Evolutionary conservation across 2,797 vertebrate species (phyloP), one percentile per base, ranked within the genome.

Genomic region (Schizopygopsis pylzovi): DNA sequence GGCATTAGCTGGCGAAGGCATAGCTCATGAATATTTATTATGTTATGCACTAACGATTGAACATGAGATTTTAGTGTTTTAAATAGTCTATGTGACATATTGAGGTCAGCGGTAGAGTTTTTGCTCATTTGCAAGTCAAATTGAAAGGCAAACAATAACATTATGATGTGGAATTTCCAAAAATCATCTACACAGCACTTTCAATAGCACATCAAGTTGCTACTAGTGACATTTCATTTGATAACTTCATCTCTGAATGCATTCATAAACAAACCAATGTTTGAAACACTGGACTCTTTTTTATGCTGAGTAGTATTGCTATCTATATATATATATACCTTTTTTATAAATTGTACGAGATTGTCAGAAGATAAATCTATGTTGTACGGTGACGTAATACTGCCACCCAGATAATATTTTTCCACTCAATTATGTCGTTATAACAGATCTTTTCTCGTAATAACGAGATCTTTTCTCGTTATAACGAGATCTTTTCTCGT

Each of bases 21-120:
- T 52, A 20, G 10, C 49, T 81, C 16, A 13, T 81, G 41, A 68
- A 33, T 81, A 68, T 63, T 37, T 33, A 65, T 81, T 37, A 37
- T 63, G 47, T 54, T 77, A 77, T 77, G 28, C 73, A 56, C 73
- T 56, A 77, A 77, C 3, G 73, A 39, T 15, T 77, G 73, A 56
- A 77, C 49, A 54, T 22, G 10, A 39, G 10, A 22, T 39, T 22
- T 76, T 77, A 56, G 20, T 39, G 49, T 76, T 76, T 77, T 56
- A 13, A 39, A 54, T 20, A 76, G 73, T 77, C 28, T 56, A 13
- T 39, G 28, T 59, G 52, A 83, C 54, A 61, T 18, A 73, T 73
- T 81, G 8, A 68, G 79, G 45, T 56, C 47, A 83, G 18, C 70
- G 22, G n/a, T 9, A 47, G 81, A 28, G 67, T 33, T 41, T 61